A percentile compares a stretch with the other conserved stretches of the same genome.
Conservation (phyloP, 1,140 invertebrate species). For the Anoplophora glabripennis region DNA sequence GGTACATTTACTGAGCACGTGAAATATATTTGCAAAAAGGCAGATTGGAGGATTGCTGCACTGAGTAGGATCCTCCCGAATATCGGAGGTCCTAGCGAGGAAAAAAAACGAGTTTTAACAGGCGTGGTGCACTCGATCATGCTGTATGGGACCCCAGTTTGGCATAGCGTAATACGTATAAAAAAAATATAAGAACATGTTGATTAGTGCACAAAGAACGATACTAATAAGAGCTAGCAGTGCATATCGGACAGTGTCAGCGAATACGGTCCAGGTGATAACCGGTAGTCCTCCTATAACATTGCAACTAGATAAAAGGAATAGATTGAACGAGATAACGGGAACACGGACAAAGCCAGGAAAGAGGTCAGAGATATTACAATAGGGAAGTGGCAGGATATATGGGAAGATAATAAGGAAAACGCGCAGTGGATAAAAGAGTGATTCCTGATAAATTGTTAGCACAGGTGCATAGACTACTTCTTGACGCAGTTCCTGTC, state of each 20-base stretch:
- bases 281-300: constrained; percentile 23
- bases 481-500: no score
- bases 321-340: neutral
- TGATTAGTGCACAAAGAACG: constrained; percentile 25
- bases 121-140: neutral
- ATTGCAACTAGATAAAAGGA: neutral
- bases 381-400: constrained; percentile 4
- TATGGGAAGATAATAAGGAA: neutral
- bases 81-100: neutral
- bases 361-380: neutral
- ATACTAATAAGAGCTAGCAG: constrained; percentile 27
- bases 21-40: neutral
- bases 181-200: neutral
- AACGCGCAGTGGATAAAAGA: constrained; percentile 1
- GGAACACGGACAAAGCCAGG: neutral
- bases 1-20: no score
- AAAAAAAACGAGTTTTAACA: no score
- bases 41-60: no score
- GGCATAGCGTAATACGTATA: neutral
- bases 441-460: neutral
- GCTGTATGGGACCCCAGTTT: neutral
- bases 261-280: constrained; percentile 25
- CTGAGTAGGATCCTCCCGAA: neutral
- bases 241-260: constrained; percentile 32
- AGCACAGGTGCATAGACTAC: no score